Evolutionary conservation across 2,888 invertebrate genomes (phyloP).

Genomic region (Drosophila mayaguana): DNA sequence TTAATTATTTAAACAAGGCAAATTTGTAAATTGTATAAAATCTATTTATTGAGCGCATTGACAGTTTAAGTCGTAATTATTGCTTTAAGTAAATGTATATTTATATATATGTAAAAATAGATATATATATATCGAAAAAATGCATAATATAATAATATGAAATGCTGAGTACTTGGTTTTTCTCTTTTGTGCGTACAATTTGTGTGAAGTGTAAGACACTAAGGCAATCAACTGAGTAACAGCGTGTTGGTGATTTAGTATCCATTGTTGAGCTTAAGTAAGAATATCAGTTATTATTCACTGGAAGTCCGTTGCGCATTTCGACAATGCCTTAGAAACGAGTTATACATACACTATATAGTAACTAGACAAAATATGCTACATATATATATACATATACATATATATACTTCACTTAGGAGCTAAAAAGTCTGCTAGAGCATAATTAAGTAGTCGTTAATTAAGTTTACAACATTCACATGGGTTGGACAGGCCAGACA

Average conservation of each 20-base stretch:
- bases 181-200: slow-evolving; percentile 44
- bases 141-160: slow-evolving; percentile 58
- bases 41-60: slow-evolving; percentile 83
- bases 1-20: neutral
- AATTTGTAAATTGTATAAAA: slow-evolving; percentile 30
- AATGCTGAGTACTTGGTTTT: slow-evolving; percentile 54
- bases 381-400: neutral
- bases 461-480: slow-evolving; percentile 66
- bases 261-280: slow-evolving; percentile 30
- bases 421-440: slow-evolving; percentile 55
- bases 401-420: neutral
- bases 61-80: slow-evolving; percentile 72
- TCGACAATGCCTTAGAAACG: slow-evolving; percentile 48
- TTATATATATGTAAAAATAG: slow-evolving; percentile 8
- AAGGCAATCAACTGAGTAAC: slow-evolving; percentile 18
- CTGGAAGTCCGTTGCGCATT: slow-evolving; percentile 83
- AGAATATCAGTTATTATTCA: slow-evolving; percentile 76
- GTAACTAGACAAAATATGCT: slow-evolving; percentile 11
- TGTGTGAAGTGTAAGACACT: slow-evolving; percentile 27
- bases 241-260: slow-evolving; percentile 17
- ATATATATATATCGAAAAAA: slow-evolving; percentile 45
- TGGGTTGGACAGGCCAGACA: slow-evolving; percentile 17
- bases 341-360: slow-evolving; percentile 11
- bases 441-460: slow-evolving; percentile 71
- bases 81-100: slow-evolving; percentile 68